Conservation (phyloP, 2,113 vertebrate species). For the Pollachius pollachius region DNA sequence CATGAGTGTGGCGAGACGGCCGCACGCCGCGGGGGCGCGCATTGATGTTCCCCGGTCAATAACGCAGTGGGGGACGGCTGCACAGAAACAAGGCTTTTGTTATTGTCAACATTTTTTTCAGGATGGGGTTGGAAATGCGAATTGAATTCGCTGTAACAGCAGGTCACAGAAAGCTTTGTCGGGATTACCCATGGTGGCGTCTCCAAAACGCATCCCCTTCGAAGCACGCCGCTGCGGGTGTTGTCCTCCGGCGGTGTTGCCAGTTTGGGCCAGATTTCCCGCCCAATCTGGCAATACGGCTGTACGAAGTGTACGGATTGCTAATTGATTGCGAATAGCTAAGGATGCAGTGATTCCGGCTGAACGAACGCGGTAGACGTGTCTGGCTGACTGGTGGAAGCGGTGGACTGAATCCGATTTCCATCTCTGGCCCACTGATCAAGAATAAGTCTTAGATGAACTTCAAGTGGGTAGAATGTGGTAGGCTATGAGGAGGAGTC, state of each 20-base stretch:
- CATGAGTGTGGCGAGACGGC: slow-evolving; percentile 31
- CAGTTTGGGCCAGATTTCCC: too few relatives aligned
- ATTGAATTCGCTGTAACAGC: slow-evolving; percentile 44
- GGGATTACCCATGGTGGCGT: slow-evolving; percentile 18
- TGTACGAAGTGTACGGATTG: slow-evolving; percentile 22
- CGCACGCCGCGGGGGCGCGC: slow-evolving; percentile 34
- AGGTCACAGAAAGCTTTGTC: slow-evolving; percentile 27
- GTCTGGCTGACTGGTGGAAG: slow-evolving; percentile 12
- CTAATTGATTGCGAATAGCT: slow-evolving; percentile 59
- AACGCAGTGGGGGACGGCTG: slow-evolving; percentile 43
- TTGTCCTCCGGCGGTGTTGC: slow-evolving; percentile 20
- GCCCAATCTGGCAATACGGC: background rate
- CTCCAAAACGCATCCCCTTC: slow-evolving; percentile 38
- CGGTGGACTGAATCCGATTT: too few relatives aligned
- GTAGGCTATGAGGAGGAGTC: too few relatives aligned
- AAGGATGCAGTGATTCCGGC: slow-evolving; percentile 37
- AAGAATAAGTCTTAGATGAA: too few relatives aligned
- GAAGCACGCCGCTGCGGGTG: slow-evolving; percentile 47
- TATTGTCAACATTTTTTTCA: slow-evolving; percentile 41
- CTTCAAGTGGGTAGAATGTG: too few relatives aligned
- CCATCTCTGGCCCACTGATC: too few relatives aligned
- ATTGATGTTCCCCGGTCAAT: slow-evolving; percentile 56
- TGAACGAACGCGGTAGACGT: slow-evolving; percentile 40
- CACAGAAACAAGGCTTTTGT: slow-evolving; percentile 30
- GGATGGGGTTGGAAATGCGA: slow-evolving; percentile 39